Percentiles rank a stretch among this genome's conserved stretches.
Evolutionary conservation across 2,797 vertebrate species (phyloP).

Genomic region (Diceros bicornis): DNA sequence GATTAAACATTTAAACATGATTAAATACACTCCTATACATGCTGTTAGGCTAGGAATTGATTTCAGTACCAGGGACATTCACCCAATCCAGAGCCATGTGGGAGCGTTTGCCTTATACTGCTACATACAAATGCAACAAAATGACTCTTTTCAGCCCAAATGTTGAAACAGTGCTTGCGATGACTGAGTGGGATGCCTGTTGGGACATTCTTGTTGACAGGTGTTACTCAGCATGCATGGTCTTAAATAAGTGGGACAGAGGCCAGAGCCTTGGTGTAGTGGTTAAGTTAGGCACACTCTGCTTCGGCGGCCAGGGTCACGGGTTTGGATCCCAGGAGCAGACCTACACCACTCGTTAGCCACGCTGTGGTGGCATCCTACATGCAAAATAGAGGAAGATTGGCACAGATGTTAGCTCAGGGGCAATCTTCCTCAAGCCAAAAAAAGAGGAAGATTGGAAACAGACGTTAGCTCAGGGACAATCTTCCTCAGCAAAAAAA

Average conservation of each 20-base stretch:
- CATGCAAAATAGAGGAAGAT: too few relatives aligned
- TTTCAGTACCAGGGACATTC: not conserved
- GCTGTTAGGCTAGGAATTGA: not conserved
- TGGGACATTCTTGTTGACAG: not conserved
- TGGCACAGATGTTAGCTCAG: too few relatives aligned
- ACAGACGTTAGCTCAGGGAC: too few relatives aligned
- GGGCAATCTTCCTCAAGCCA: too few relatives aligned
- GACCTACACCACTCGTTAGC: too few relatives aligned
- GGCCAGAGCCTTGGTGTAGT: too few relatives aligned
- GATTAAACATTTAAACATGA: not conserved
- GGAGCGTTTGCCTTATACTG: not conserved
- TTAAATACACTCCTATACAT: not conserved
- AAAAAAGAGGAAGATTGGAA: too few relatives aligned
- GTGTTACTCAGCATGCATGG: not conserved
- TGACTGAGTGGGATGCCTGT: not conserved
- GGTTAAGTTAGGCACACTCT: too few relatives aligned
- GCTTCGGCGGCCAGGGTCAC: too few relatives aligned
- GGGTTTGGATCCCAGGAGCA: too few relatives aligned
- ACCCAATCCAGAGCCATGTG: not conserved
- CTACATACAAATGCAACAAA: not conserved
- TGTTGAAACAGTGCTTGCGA: not conserved
- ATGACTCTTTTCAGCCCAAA: not conserved
- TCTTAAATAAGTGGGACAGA: not conserved
- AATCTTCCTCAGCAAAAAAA: too few relatives aligned
- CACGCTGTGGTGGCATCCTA: too few relatives aligned